A percentile compares a stretch with the other conserved stretches of the same genome.
phyloP scores from a whole-genome alignment of 35 echinoderm and acorn worm species.

The Holothuria glaberrima region DNA sequence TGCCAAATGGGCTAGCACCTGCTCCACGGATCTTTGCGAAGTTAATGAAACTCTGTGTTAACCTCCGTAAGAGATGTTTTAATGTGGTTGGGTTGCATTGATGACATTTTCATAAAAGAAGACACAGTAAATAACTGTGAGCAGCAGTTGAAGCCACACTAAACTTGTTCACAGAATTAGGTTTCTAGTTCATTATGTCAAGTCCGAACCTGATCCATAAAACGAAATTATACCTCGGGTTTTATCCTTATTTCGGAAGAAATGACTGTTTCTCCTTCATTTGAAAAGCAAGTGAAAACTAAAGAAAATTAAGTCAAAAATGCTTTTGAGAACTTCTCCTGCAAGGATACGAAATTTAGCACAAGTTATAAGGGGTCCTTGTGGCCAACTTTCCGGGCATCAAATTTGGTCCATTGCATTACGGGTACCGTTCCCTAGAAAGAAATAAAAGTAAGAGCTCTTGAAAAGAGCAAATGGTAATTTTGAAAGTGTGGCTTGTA shows the following conservation, averaged over 20 bases:
- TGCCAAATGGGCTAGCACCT: slow-evolving; percentile 69
- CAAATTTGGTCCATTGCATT: slow-evolving; percentile 76
- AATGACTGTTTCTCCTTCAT: slow-evolving; percentile 56
- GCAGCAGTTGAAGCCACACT: slow-evolving; percentile 32
- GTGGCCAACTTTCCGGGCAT: slow-evolving; percentile 38
- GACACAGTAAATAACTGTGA: slow-evolving; percentile 35
- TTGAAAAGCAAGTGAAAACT: slow-evolving; percentile 37
- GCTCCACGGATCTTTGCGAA: slow-evolving; percentile 77
- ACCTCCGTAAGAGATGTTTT: not conserved
- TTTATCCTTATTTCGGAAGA: slow-evolving; percentile 63
- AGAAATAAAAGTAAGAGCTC: slow-evolving; percentile 29
- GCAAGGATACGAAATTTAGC: slow-evolving; percentile 23
- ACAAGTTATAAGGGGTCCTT: slow-evolving; percentile 32
- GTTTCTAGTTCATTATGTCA: slow-evolving; percentile 61
- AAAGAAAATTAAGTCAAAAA: slow-evolving; percentile 19
- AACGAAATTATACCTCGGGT: slow-evolving; percentile 32
- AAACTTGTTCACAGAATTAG: slow-evolving; percentile 18
- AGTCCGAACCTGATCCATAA: slow-evolving; percentile 46
- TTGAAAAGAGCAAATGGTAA: not conserved
- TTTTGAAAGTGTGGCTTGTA: not conserved
- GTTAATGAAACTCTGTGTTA: slow-evolving; percentile 69
- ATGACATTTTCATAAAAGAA: slow-evolving; percentile 60
- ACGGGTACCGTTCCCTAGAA: slow-evolving; percentile 61
- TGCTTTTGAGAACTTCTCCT: not conserved
- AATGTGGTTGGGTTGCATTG: slow-evolving; percentile 50